Percentiles rank a stretch among this genome's conserved stretches.
These are phyloP conservation scores for Globicephala melas DNA, from an alignment of 2,113 vertebrate species.

Conservation along the genomic window DNA sequence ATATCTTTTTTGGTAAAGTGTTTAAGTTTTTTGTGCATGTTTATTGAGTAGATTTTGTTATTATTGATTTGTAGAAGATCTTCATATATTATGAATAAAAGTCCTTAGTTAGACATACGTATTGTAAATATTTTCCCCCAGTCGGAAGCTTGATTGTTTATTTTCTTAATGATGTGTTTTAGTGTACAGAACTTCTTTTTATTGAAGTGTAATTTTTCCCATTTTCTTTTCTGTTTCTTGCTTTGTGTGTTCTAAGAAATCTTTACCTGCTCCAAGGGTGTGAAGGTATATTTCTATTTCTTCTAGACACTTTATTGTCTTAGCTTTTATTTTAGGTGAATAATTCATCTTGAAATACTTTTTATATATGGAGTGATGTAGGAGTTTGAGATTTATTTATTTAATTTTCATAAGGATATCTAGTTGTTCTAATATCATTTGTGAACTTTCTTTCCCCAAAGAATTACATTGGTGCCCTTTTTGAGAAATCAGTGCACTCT, in stretches of 20 bases:
- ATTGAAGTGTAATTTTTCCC: background rate
- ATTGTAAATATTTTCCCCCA: background rate
- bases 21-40: background rate
- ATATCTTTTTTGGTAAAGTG: background rate
- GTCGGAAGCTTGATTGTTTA: background rate
- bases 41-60: background rate
- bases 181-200: background rate
- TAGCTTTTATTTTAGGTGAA: background rate
- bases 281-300: background rate
- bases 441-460: background rate
- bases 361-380: background rate
- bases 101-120: background rate
- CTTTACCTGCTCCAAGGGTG: background rate
- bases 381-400: background rate
- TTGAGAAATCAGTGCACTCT: background rate
- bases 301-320: background rate
- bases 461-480: background rate
- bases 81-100: background rate
- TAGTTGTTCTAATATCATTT: background rate
- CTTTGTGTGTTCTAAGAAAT: background rate
- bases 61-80: background rate
- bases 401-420: background rate
- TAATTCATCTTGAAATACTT: background rate
- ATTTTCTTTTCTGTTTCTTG: background rate
- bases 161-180: background rate